Evolutionary conservation across 1,140 invertebrate genomes (phyloP).

Genomic region (Dolichoris vasculosae): DNA sequence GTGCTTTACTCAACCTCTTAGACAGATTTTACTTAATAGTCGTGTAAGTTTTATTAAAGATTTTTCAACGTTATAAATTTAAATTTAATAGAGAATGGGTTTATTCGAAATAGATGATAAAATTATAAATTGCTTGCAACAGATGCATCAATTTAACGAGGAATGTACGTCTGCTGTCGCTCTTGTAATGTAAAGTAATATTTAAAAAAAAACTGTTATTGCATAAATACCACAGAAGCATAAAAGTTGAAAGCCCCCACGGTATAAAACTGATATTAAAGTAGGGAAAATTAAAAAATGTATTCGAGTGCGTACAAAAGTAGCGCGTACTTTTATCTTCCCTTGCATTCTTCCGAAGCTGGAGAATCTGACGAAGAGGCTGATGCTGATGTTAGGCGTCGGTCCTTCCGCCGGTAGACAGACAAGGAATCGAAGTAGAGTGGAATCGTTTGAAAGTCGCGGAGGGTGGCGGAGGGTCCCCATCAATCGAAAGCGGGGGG

Average conservation of each 20-base stretch:
- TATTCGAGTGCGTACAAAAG: background rate
- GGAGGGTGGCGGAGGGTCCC: too few relatives aligned
- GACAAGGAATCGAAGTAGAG: background rate
- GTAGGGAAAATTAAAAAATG: conserved; percentile 7
- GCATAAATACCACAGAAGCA: background rate
- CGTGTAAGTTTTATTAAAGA: conserved; percentile 20
- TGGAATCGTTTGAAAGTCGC: background rate
- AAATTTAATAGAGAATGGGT: background rate
- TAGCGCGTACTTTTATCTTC: background rate
- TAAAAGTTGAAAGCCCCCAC: background rate
- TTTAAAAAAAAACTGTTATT: background rate
- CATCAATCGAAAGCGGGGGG: too few relatives aligned
- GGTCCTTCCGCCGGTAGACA: background rate
- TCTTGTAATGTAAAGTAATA: background rate
- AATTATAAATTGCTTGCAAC: background rate
- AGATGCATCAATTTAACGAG: conserved; percentile 1
- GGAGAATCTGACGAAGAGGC: background rate
- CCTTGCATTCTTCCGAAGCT: background rate
- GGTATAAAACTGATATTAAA: background rate
- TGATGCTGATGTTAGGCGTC: background rate
- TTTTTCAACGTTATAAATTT: background rate
- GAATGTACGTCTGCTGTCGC: background rate
- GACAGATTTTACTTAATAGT: conserved; percentile 10
- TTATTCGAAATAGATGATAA: background rate
- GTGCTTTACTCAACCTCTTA: conserved; percentile 13